These are phyloP conservation scores for Scartelaos histophorus DNA, from an alignment of 2,113 vertebrate species.

Conservation along the genomic window DNA sequence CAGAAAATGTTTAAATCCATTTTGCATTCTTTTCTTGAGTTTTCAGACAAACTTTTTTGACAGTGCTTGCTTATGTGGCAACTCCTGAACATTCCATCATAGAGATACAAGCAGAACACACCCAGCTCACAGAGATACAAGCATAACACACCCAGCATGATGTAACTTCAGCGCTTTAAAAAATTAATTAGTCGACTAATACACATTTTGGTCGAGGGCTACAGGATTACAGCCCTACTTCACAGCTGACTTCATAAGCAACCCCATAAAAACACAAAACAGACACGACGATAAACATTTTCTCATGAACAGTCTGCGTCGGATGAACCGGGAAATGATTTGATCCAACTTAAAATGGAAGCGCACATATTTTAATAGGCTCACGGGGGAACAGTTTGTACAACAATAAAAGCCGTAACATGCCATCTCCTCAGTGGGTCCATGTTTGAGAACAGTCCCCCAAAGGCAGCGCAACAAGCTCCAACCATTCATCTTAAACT, in stretches of 20 bases:
- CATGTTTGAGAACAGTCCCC: slow-evolving; percentile 46
- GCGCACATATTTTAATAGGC: slow-evolving; percentile 48
- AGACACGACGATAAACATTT: slow-evolving; percentile 40
- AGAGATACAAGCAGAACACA: no score
- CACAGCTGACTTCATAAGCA: slow-evolving; percentile 42
- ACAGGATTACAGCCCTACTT: no score
- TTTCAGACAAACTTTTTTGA: no score
- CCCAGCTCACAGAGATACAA: no score
- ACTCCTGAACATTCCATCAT: no score
- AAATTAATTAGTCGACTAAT: no score
- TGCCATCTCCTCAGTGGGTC: slow-evolving; percentile 33
- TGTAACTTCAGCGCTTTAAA: no score
- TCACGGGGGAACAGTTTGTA: slow-evolving; percentile 56
- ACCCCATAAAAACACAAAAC: slow-evolving; percentile 23
- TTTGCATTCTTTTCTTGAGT: no score
- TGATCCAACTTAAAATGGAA: slow-evolving; percentile 32
- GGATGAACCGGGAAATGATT: slow-evolving; percentile 17
- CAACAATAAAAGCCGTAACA: slow-evolving; percentile 43
- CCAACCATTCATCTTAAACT: slow-evolving; percentile 53
- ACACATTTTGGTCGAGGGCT: no score
- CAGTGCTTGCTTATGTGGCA: no score
- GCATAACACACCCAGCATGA: no score
- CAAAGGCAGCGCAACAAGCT: slow-evolving; percentile 22
- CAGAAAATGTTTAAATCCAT: no score
- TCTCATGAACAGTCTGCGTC: slow-evolving; percentile 1